Evolutionary conservation across 2,888 invertebrate genomes (phyloP), one percentile per base, ranked within the genome.

Genomic region (Parnassius mnemosyne): DNA sequence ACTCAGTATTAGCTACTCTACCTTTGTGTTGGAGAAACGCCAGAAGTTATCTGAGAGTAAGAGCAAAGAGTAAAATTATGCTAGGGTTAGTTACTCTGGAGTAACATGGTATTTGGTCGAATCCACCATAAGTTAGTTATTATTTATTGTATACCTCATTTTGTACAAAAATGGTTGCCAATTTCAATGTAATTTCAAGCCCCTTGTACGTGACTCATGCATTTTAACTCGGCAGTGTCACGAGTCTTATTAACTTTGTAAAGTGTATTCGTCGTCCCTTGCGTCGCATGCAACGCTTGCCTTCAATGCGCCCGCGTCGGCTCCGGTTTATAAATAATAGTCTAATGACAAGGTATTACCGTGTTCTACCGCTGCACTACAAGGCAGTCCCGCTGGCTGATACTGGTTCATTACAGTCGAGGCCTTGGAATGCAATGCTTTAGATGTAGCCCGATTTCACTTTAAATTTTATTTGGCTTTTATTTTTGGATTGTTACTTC

Each of bases 301-400:
- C 73, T 74, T 74, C 68, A 68, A 68, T 77, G 80, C 79, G 81
- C 79, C 71, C 69, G 78, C 72, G 73, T 67, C 53, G 47, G 76
- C 78, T 74, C 78, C 70, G 81, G 83, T 84, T 62, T 90, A 89
- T 89, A 89, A 90, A 89, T 90, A 89, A 89, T 85, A 80, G 81
- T 72, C 78, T 90, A 90, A 90, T 89, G 89, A 89, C 89, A 89
- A 89, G 87, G 83, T 87, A 89, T 89, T 89, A 88, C 88, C 80
- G 80, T 82, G 83, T 81, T 84, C 67, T 71, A 70, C 85, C 80
- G 79, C 82, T 78, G 78, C 83, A 78, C 80, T 82, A 83, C 83
- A 83, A 73, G 78, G 76, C 77, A 80, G 78, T 74, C 75, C 77
- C 80, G 79, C 78, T 77, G 81, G 81, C 82, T 79, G 69, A 76